Base-by-base conservation (phyloP, 2,113 vertebrate species). In the Syngnathus typhle region DNA sequence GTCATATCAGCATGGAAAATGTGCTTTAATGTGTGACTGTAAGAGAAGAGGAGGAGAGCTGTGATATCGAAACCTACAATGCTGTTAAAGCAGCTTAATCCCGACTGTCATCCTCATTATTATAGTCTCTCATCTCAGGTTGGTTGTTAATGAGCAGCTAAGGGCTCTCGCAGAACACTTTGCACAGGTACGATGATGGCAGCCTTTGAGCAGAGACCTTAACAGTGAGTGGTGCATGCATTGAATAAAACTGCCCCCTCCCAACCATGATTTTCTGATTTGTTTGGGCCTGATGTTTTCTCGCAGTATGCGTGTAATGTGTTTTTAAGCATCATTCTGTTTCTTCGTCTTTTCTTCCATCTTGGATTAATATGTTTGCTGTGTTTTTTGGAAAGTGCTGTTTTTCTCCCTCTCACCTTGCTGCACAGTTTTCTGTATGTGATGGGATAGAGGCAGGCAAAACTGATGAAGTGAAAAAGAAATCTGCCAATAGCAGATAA, bases 141-240 rank as follows among this genome's bases (percentile, higher is more conserved):
- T 74, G 55, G 70, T 80, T 6, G 36, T 71, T 88, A 83, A 86
- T 78, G 76, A 86, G 78, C 61, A 66, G 82, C 75, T 84, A 82
- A 62, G 85, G 74, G 59, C 77, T 79, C 73, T 65, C 61, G 78
- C 70, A 75, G 71, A 79, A 82, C 73, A 66, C 11, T 63, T 85
- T 83, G 77, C 73, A 27, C 67, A 84, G 77, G 78, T 85, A 83
- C 67, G 76, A 23, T 12, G 18, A 67, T 72, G 60, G 64, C 36
- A 49, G 43, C 69, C 69, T 81, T 73, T 71, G 41, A 71, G 69
- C 59, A 3, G 55, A 15, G 66, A 47, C 59, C 70, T 64, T 73
- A 71, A 73, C 38, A 39, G 65, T 68, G 68, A 21, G 21, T 10
- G 58, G 21, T 49, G 19, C 66, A 32, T 18, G 44, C 10, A 13